Evolutionary conservation across 53 echinoderm and acorn worm genomes (phyloP).

Genomic region (Temnopleurus reevesii): DNA sequence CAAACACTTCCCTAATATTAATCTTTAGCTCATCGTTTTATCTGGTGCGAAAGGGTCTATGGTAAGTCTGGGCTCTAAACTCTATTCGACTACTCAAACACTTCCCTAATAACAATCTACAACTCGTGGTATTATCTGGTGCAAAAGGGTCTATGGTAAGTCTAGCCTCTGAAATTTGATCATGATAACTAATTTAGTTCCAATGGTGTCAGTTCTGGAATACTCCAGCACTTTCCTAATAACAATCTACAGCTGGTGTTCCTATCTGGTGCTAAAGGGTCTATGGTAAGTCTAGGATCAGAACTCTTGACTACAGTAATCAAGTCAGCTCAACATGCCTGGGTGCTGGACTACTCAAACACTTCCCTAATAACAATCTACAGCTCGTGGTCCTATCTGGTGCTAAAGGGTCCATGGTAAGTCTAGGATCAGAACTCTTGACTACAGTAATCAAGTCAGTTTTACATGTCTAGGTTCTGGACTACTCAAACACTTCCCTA

Average conservation of each 20-base stretch:
- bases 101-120: conserved; percentile 89
- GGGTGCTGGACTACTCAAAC: conserved; percentile 76
- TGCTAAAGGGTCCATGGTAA: conserved; percentile 96
- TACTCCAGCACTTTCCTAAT: no score
- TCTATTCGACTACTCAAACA: no score
- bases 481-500: conserved; percentile 86
- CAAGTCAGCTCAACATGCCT: conserved; percentile 79
- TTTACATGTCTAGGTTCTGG: conserved; percentile 76
- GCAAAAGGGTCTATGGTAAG: no score
- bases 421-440: conserved; percentile 68
- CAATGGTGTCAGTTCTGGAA: conserved; percentile 71
- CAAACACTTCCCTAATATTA: conserved; percentile 90
- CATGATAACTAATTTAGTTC: conserved; percentile 82
- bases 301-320: conserved; percentile 86
- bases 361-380: conserved; percentile 89
- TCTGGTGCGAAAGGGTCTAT: conserved; percentile 95
- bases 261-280: no score
- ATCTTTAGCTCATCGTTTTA: conserved; percentile 90
- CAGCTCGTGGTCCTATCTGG: conserved; percentile 97
- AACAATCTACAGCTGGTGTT: no score
- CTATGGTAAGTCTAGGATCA: no score
- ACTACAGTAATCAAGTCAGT: conserved; percentile 82
- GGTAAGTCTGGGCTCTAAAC: no score
- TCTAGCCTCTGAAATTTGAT: no score
- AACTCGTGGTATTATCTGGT: no score